Evolutionary conservation across 2,113 vertebrate genomes (phyloP).

Genomic region (Laticauda colubrina): DNA sequence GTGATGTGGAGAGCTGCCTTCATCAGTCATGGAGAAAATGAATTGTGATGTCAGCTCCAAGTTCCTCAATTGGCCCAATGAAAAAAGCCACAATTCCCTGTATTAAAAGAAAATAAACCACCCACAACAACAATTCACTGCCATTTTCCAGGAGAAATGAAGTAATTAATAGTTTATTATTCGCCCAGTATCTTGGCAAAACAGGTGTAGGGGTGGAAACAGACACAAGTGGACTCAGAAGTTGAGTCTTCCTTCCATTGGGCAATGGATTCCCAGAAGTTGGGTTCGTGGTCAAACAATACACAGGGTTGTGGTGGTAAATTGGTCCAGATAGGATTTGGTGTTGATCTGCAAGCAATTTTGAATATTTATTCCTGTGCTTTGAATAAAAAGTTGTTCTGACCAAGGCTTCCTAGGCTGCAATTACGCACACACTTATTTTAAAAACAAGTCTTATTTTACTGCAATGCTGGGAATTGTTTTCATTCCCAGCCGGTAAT

Average conservation of each 20-base stretch:
- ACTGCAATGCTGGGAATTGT: too few relatives aligned
- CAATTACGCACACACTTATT: too few relatives aligned
- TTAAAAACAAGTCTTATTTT: too few relatives aligned
- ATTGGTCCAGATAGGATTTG: too few relatives aligned
- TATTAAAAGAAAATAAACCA: constrained; percentile 22
- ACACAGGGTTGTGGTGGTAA: not conserved
- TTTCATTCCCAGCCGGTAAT: too few relatives aligned
- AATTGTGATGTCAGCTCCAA: constrained; percentile 58
- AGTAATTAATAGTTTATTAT: constrained; percentile 73
- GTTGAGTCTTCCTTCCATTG: constrained; percentile 29
- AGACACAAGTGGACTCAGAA: constrained; percentile 44
- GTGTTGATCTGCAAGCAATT: not conserved
- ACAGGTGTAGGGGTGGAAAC: constrained; percentile 41
- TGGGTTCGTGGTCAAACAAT: constrained; percentile 25
- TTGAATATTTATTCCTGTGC: not conserved
- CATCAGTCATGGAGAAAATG: constrained; percentile 68
- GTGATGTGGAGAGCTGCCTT: constrained; percentile 49
- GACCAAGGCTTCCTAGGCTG: too few relatives aligned
- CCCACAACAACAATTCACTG: constrained; percentile 43
- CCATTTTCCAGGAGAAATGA: constrained; percentile 65
- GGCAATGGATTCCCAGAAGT: constrained; percentile 54
- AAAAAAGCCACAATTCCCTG: constrained; percentile 41
- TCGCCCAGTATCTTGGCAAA: constrained; percentile 69
- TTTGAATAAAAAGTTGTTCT: too few relatives aligned
- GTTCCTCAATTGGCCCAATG: constrained; percentile 56